Base-by-base conservation (phyloP, 2,888 invertebrate genomes). In the Anodontia alba region DNA sequence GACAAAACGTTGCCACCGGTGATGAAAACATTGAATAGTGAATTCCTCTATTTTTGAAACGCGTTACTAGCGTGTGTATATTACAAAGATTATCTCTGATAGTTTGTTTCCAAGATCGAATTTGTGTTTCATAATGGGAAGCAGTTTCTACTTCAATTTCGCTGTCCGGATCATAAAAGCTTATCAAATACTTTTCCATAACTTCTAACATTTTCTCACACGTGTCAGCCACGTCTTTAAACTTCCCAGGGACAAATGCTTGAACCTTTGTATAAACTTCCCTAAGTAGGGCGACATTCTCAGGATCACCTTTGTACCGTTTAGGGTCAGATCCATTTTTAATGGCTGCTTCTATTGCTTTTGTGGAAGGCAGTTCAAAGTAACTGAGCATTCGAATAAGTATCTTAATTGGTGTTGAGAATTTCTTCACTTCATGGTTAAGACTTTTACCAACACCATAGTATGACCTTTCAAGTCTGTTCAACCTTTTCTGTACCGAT, bases 151-250 rank as follows among this genome's bases (percentile, higher is more conserved):
- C 84, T 57, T 90, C 89, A 7, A 87, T 81, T 29, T 91, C 91
- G 0, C 81, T 81, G 10, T 91, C 90, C 0, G 87, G 82, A 42
- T 91, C 88, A 80, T 92, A 92, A 69, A 93, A 93, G 81, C 92
- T 93, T 15, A 92, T 87, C 78, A 92, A 93, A 75, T 93, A 93
- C 78, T 91, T 93, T 67, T 88, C 89, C 38, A 91, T 67, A 7
- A 89, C 81, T 36, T 87, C 81, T 17, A 90, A 76, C 31, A 93
- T 83, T 46, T 84, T 89, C 20, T 87, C 79, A 75, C 91, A 90
- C 0, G 86, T 81, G 20, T 83, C 84, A 0, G 90, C 69, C 8
- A 90, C 73, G 12, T 85, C 88, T n/a, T 76, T 73, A 33, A 91
- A 84, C 73, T 88, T 91, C 33, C 77, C 86, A 0, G 93, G 92